These are phyloP conservation scores for Saccopteryx bilineata DNA, from an alignment of 2,113 vertebrate species.

Conservation along the genomic window DNA sequence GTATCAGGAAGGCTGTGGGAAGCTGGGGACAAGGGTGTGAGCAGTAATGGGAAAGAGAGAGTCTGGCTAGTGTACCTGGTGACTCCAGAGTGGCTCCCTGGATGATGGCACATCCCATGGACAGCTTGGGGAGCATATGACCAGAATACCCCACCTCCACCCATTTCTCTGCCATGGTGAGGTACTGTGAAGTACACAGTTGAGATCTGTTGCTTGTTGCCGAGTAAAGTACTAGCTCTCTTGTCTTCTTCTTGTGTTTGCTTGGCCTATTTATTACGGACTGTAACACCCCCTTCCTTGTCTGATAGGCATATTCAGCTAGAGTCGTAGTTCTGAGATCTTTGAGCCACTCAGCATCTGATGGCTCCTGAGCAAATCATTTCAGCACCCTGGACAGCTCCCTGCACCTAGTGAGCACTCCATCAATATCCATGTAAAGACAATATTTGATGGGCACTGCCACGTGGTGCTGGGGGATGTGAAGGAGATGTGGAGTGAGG, in stretches of 20 bases:
- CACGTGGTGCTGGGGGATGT: constrained; percentile 97
- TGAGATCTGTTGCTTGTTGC: not conserved
- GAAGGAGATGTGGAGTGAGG: constrained; percentile 97
- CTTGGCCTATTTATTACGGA: not conserved
- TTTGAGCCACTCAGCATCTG: not conserved
- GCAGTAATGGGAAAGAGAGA: not conserved
- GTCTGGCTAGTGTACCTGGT: not conserved
- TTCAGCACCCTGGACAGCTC: constrained; percentile 51
- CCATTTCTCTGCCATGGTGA: not conserved
- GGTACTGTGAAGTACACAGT: not conserved
- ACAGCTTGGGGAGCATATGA: not conserved
- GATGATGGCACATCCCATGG: not conserved
- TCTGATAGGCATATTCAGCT: too few species aligned
- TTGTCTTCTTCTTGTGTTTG: not conserved
- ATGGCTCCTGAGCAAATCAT: not conserved
- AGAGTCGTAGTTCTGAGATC: not conserved
- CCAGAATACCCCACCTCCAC: not conserved
- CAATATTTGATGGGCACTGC: constrained; percentile 94
- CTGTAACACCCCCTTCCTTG: not conserved
- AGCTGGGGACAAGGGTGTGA: not conserved
- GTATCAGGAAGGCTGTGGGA: not conserved
- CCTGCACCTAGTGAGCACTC: not conserved
- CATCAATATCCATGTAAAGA: accelerated
- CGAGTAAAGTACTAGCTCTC: not conserved
- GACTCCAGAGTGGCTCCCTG: not conserved